Evolutionary conservation across 2,888 invertebrate genomes (phyloP), one percentile per base, ranked within the genome.

Genomic region (Cremastinae sp.): DNA sequence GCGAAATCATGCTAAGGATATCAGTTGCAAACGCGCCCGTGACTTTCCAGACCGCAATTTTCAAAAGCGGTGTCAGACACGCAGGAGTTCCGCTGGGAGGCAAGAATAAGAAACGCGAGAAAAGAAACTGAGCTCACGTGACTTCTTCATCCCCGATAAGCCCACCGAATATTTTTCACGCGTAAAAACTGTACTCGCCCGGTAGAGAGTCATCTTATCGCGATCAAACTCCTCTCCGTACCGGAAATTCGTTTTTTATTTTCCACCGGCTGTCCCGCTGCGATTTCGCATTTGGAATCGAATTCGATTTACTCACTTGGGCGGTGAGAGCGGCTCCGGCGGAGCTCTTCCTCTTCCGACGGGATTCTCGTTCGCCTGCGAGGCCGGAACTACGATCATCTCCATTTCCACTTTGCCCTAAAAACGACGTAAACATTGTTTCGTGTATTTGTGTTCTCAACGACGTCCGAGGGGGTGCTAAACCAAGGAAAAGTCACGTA

Each of bases 381-480:
- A 90, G 64, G 91, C 90, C 0, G 92, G 91, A 37, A 95, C 79
- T 9, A 95, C 83, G 70, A 92, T 91, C 79, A 95, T 83, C 85
- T 94, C 94, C 79, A 94, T 86, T 84, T 95, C 93, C n/a, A 95
- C 90, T 88, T 93, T 93, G 1, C 95, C 95, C 94, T 95, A 79
- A 55, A 83, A 90, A 82, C 1, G 41, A 45, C 49, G 14, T 35
- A 18, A 16, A 47, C 20, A 22, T 39, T 20, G 14, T 20, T 37
- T 37, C 35, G 51, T 62, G 39, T 0, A 28, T n/a, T n/a, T 47
- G 49, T 56, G 22, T 56, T 1, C 14, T 20, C 10, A 45, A 51
- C 47, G 18, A 28, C 39, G 49, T 47, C 37, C n/a, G 10, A 51
- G 28, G 2, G n/a, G 39, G 20, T 37, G 22, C 56, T 37, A 43